Evolutionary conservation across 2,797 vertebrate genomes (phyloP).

Genomic region (Paedocypris micromegethes): DNA sequence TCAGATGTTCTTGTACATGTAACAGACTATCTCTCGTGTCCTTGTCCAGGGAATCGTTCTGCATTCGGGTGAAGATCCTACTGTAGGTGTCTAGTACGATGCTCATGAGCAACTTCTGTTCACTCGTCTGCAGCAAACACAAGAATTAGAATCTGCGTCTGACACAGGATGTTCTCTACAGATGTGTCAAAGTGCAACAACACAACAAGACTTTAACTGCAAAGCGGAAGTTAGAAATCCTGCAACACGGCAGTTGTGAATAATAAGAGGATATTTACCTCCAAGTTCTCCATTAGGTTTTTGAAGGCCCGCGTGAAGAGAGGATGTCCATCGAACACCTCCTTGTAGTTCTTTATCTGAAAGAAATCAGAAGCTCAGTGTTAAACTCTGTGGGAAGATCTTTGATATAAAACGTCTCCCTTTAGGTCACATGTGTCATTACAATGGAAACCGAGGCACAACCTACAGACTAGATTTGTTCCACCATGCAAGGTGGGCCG

Average conservation of each 20-base stretch:
- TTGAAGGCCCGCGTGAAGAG: constrained; percentile 37
- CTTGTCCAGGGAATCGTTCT: constrained; percentile 26
- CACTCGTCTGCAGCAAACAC: constrained; percentile 24
- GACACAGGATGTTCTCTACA: background rate
- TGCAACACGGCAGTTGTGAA: background rate
- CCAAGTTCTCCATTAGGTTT: constrained; percentile 28
- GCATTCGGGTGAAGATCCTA: constrained; percentile 40
- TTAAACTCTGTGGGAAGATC: background rate
- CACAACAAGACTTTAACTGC: background rate
- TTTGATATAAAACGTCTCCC: background rate
- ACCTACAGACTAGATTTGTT: constrained; percentile 20
- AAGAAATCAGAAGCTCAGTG: constrained; percentile 20
- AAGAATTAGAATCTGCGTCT: background rate
- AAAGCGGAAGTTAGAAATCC: background rate
- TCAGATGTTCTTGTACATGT: constrained; percentile 29
- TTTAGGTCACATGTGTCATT: too few relatives aligned
- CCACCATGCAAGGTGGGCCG: constrained; percentile 1
- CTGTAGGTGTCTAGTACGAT: constrained; percentile 44
- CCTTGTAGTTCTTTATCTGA: constrained; percentile 16
- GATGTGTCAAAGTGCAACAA: background rate
- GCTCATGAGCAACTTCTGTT: constrained; percentile 46
- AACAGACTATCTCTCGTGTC: constrained; percentile 6
- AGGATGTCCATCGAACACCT: constrained; percentile 31
- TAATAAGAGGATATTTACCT: constrained; percentile 31
- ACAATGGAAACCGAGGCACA: background rate